Percentiles rank a stretch among this genome's conserved stretches.
Evolutionary conservation across 2,888 invertebrate species (phyloP).

Genomic region (Troides oblongomaculatus): DNA sequence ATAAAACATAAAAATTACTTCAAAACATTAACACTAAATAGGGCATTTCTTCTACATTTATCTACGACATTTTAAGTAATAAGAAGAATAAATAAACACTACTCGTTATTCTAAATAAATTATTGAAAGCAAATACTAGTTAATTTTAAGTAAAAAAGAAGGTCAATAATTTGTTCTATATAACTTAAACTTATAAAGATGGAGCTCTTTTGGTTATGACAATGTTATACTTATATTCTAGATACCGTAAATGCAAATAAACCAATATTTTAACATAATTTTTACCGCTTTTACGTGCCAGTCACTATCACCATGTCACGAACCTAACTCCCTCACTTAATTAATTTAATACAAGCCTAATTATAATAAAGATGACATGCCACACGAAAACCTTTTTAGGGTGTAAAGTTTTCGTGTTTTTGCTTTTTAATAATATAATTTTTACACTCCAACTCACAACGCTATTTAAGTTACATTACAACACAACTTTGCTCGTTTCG

Average conservation of each 20-base stretch:
- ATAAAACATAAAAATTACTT: neutral
- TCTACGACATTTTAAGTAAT: too few species aligned
- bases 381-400: slow-evolving; percentile 14
- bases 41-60: too few species aligned
- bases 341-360: slow-evolving; percentile 20
- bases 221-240: neutral
- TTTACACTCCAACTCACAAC: neutral
- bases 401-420: neutral
- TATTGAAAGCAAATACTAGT: too few species aligned
- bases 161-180: too few species aligned
- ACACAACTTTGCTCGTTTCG: too few species aligned
- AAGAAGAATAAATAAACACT: too few species aligned
- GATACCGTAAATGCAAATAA: neutral
- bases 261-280: slow-evolving; percentile 9
- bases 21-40: neutral
- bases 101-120: too few species aligned
- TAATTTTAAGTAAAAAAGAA: too few species aligned
- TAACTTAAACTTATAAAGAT: too few species aligned
- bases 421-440: neutral
- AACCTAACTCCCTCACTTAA: slow-evolving; percentile 9
- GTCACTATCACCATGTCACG: slow-evolving; percentile 5
- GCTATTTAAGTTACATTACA: too few species aligned
- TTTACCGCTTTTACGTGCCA: slow-evolving; percentile 2
- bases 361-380: slow-evolving; percentile 15
- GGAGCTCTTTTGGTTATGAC: too few species aligned